Conservation (phyloP, 2,797 vertebrate species). For the Coccyzus lansbergi region DNA sequence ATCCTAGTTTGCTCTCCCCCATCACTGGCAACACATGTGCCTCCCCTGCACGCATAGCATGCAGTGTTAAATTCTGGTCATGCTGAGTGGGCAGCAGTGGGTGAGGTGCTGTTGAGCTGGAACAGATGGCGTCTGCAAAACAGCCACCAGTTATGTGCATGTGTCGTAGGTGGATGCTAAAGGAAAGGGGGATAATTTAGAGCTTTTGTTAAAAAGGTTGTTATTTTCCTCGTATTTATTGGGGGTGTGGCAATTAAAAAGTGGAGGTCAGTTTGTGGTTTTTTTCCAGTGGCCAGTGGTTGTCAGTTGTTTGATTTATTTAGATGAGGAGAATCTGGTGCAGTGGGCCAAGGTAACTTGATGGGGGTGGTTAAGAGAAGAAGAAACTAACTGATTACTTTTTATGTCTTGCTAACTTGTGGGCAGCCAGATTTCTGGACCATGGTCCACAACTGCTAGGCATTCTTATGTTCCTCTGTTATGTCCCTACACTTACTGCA, state of each 20-base stretch:
- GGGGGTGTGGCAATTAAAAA: neutral
- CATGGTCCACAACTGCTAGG: neutral
- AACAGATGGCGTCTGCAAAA: constrained; percentile 63
- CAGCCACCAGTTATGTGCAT: constrained; percentile 30
- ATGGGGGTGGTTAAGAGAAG: neutral
- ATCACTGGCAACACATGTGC: neutral
- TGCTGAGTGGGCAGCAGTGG: constrained; percentile 53
- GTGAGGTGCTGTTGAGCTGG: constrained; percentile 54
- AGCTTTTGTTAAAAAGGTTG: neutral
- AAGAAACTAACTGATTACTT: neutral
- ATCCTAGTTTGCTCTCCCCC: constrained; percentile 7
- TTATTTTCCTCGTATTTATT: constrained; percentile 5
- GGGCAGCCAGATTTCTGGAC: neutral
- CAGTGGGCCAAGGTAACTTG: neutral
- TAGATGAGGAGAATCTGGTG: neutral
- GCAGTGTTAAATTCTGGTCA: constrained; percentile 37
- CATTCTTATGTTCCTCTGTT: neutral
- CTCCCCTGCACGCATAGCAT: neutral
- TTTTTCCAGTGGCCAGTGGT: neutral
- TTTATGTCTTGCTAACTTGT: neutral
- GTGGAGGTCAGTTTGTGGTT: neutral
- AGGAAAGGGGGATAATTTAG: constrained; percentile 3
- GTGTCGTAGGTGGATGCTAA: constrained; percentile 58
- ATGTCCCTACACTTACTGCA: neutral
- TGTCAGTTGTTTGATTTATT: neutral